Evolutionary conservation across 2,797 vertebrate species (phyloP).

Genomic region (Urosaurus nigricauda): DNA sequence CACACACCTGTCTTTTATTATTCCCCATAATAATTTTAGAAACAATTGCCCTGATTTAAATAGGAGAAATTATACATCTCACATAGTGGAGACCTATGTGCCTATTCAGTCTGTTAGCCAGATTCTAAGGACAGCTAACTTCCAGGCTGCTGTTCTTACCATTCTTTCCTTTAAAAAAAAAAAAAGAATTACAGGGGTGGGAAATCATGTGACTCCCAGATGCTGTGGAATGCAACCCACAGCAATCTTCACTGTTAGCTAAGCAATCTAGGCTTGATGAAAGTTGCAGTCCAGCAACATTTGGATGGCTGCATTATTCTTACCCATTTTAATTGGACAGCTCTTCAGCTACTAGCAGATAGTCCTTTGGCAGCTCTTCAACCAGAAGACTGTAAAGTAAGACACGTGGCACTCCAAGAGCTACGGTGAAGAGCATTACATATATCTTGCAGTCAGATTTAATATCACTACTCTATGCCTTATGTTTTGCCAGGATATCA

Average conservation of each 20-base stretch:
- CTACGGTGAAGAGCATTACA: background rate
- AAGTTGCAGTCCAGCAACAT: too few relatives aligned
- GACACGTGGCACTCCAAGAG: background rate
- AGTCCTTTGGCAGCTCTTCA: too few relatives aligned
- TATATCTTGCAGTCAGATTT: too few relatives aligned
- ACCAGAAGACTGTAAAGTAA: background rate
- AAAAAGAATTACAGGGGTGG: too few relatives aligned
- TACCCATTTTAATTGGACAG: background rate
- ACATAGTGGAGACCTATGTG: background rate
- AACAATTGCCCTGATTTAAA: too few relatives aligned
- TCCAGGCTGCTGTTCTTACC: background rate
- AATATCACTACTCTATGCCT: background rate
- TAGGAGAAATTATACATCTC: too few relatives aligned
- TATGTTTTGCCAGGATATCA: background rate
- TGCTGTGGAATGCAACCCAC: too few relatives aligned
- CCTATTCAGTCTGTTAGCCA: background rate
- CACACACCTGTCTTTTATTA: too few relatives aligned
- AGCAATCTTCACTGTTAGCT: too few relatives aligned
- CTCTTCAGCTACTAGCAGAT: background rate
- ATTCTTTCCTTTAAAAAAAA: background rate
- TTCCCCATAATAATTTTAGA: too few relatives aligned
- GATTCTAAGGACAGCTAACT: background rate
- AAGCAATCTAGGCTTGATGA: too few relatives aligned
- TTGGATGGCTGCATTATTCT: background rate
- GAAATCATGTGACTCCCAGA: too few relatives aligned